Base-by-base conservation (phyloP, 2,888 invertebrate species). In the Charanyca ferruginea region DNA sequence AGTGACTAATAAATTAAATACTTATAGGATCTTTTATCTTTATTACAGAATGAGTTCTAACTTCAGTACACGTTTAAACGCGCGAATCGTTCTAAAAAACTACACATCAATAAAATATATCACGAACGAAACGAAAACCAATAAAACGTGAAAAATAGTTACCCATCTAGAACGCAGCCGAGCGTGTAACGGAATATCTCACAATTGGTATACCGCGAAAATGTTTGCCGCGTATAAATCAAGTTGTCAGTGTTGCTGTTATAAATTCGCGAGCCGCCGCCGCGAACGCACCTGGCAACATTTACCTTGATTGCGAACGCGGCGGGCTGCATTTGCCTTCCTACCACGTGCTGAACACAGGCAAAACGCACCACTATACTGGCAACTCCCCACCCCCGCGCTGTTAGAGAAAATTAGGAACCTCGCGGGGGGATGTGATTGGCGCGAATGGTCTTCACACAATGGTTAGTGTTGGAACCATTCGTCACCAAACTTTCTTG, bases 171-270 rank as follows among this genome's bases (percentile, higher is more conserved):
- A 88, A 75, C 76, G 68, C 87, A 85, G 85, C 83, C 84, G 87
- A 87, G 87, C 90, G 90, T 90, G 89, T 79, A 84, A 82, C 87
- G 86, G 87, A 89, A 92, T 91, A 92, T 89, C 89, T 90, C 90
- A 88, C 91, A 89, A 89, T 81, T 83, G 83, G 76, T 83, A 81
- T 42, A 77, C 79, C 81, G 81, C 83, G 90, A 86, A 89, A 91
- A 90, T 90, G 89, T 86, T 90, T 89, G 80, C 86, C 90, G 85
- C 87, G 88, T 87, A 92, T 94, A 93, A 93, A 94, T 94, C 93
- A 93, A 87, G 85, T 89, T 94, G 94, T 94, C 94, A 91, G 91
- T 93, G 91, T 90, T 90, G 91, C 90, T 76, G 91, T 93, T 93
- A 93, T 94, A 93, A 91, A 94, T 94, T 92, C 91, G 91, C 89